phyloP scores from a whole-genome alignment of 1,140 invertebrate species.

The Dinoponera quadriceps region DNA sequence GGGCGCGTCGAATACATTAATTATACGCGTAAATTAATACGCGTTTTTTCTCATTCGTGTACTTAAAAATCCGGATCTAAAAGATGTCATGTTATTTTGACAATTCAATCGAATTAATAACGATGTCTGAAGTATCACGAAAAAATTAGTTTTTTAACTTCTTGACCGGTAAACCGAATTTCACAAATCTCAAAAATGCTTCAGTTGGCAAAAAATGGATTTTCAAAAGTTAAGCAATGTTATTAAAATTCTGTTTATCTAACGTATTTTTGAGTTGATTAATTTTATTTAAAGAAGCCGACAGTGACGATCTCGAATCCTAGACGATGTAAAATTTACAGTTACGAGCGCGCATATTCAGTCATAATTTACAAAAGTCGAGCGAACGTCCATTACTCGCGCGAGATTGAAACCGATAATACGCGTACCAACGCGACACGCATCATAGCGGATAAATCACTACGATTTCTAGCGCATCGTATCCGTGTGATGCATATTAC shows the following conservation, averaged over 20 bases:
- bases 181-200: too few relatives aligned
- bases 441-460: slow-evolving; percentile 6
- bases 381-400: neutral
- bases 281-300: neutral
- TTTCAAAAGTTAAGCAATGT: too few relatives aligned
- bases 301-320: neutral
- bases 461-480: slow-evolving; percentile 9
- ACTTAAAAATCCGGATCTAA: slow-evolving; percentile 1
- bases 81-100: neutral
- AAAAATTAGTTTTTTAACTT: neutral
- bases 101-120: slow-evolving; percentile 2
- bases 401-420: slow-evolving; percentile 17
- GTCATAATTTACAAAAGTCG: neutral
- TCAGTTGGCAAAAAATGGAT: too few relatives aligned
- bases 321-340: neutral
- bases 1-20: slow-evolving; percentile 16
- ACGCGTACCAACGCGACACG: neutral
- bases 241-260: too few relatives aligned
- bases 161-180: too few relatives aligned
- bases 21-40: slow-evolving; percentile 6
- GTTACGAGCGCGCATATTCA: neutral
- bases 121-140: neutral
- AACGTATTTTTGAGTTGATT: slow-evolving; percentile 8
- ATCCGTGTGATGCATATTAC: slow-evolving; percentile 17
- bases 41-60: neutral